Evolutionary conservation across 2,113 vertebrate genomes (phyloP), one percentile per base, ranked within the genome.

Genomic region (Petrocephalus microphthalmus): DNA sequence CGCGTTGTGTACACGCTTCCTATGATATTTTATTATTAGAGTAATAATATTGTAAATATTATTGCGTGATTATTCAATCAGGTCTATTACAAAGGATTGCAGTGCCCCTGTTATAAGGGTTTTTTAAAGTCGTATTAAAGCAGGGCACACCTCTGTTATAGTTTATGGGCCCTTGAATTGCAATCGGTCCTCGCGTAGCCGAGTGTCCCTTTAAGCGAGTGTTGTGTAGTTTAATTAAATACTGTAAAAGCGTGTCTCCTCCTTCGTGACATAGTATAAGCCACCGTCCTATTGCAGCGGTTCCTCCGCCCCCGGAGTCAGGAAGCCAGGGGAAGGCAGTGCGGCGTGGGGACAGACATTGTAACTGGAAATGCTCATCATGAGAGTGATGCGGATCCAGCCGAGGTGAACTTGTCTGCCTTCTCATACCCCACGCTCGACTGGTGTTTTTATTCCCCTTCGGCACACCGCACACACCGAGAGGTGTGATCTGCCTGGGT

Each of bases 221-320:
- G 87, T 89, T 90, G 91, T 15, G 71, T 87, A 90, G 60, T 67
- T 92, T 91, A 92, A 93, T 60, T 57, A 86, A 60, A 86, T 86
- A 45, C 85, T 60, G 85, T 92, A 88, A 91, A 89, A 78, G 37
- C 87, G 87, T 17, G 91, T 47, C 95, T 95, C 95, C 96, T 95
- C 96, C 96, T 94, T 96, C 95, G 92, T 94, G 95, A 96, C 94
- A 96, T 95, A 94, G 94, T 95, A 94, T 91, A 94, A 94, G 93
- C 94, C 94, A 93, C 95, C 95, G 95, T 96, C 94, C 96, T 96
- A 97, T 97, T 94, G 95, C 92, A 94, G 94, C 93, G 90, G 91
- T 95, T 95, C 94, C 96, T 95, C 96, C 96, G 96, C 96, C 96
- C 95, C 95, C 95, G 92, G 90, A 95, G 95, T 94, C 94, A 95